Evolutionary conservation across 1,140 invertebrate species (phyloP), one percentile per base, ranked within the genome.

Genomic region (Caligus rogercresseyi): DNA sequence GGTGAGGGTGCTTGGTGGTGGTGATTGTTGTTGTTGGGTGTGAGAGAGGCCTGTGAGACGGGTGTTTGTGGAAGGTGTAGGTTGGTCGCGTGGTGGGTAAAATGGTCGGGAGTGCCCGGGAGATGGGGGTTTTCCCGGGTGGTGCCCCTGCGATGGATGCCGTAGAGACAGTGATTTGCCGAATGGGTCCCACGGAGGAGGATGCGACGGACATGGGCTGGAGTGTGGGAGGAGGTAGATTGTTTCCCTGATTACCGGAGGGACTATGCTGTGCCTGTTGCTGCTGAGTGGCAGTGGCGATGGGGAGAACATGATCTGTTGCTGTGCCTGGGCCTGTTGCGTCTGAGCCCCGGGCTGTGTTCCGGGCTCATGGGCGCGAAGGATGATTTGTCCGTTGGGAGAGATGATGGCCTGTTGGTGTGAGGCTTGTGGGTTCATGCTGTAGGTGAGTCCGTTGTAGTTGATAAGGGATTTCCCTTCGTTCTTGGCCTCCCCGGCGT

Each of bases 291-390:
- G 31, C 31, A 43, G 7, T n/a, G n/a, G 31, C 18, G 20, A n/a
- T 21, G 54, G 54, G 2, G 54, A 56, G 54, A 56, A 56, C 54
- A 56, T 56, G 54, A 56, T 20, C 14, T n/a, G n/a, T n/a, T n/a
- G n/a, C n/a, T n/a, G n/a, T n/a, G n/a, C n/a, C n/a, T n/a, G n/a
- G n/a, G n/a, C n/a, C n/a, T n/a, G n/a, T n/a, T n/a, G n/a, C n/a
- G n/a, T n/a, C n/a, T n/a, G n/a, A n/a, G n/a, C n/a, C n/a, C n/a
- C n/a, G n/a, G 54, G 20, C 24, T 56, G 54, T 21, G n/a, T 14
- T 4, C 15, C 14, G n/a, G 54, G 19, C 2, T 20, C 54, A 18
- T 20, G 54, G 24, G 54, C 20, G 19, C 54, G 54, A 2, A 56
- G 24, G 24, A 56, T 56, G 54, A 56, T 13, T 56, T 56, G 54